Conservation (phyloP, 1,140 invertebrate genomes). For the Leptinotarsa lineolata region DNA sequence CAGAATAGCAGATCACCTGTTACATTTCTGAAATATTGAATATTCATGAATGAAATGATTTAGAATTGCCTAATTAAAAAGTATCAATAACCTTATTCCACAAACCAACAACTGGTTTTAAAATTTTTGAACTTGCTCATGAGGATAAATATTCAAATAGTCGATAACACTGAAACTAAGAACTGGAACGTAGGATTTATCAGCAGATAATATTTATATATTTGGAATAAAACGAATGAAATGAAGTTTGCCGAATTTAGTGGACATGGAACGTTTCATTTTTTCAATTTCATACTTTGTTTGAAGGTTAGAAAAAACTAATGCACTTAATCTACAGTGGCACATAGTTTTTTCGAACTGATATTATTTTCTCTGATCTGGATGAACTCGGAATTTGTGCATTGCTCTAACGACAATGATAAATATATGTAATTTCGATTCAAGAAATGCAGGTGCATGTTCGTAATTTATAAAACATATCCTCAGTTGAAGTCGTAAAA, state of each 20-base stretch:
- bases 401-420: too few relatives aligned
- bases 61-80: conserved; percentile 14
- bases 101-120: conserved; percentile 17
- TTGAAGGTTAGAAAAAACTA: too few relatives aligned
- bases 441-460: conserved; percentile 6
- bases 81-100: conserved; percentile 24
- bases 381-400: too few relatives aligned
- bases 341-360: too few relatives aligned
- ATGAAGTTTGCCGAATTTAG: neutral
- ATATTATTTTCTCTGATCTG: too few relatives aligned
- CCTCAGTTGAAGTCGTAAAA: conserved; percentile 9
- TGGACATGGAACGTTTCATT: too few relatives aligned
- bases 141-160: conserved; percentile 22
- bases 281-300: too few relatives aligned
- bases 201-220: conserved; percentile 5
- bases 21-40: conserved; percentile 12
- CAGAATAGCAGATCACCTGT: conserved; percentile 2
- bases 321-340: too few relatives aligned
- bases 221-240: neutral
- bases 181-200: conserved; percentile 17
- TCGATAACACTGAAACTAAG: conserved; percentile 14
- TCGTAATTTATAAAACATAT: neutral
- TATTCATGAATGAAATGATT: conserved; percentile 21
- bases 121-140: conserved; percentile 12
- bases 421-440: neutral